Conservation (phyloP, 2,113 vertebrate species). For the Clinocottus analis region DNA sequence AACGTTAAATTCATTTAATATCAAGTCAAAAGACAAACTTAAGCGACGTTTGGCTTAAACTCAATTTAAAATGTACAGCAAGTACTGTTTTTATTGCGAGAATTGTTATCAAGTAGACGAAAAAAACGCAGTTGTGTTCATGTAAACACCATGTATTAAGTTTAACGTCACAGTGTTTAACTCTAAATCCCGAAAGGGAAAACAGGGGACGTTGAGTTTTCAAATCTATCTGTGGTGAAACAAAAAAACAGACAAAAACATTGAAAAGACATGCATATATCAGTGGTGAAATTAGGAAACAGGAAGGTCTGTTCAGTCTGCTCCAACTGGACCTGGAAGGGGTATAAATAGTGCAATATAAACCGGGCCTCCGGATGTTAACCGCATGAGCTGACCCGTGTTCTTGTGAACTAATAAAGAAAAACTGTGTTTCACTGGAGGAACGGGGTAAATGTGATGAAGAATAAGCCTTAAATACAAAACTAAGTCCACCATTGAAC, state of each 20-base stretch:
- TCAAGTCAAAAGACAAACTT: constrained; percentile 1
- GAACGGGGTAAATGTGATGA: constrained; percentile 6
- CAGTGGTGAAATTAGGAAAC: constrained; percentile 37
- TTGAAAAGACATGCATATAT: constrained; percentile 46
- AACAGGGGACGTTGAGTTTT: constrained; percentile 24
- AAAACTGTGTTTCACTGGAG: constrained; percentile 18
- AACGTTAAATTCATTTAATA: background rate
- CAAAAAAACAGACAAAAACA: constrained; percentile 20
- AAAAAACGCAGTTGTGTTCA: background rate
- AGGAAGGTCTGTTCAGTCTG: constrained; percentile 32
- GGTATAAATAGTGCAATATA: constrained; percentile 77
- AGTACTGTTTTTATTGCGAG: background rate
- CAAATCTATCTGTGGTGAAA: background rate
- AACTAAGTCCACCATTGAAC: background rate
- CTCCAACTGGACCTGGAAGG: constrained; percentile 58
- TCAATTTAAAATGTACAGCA: background rate
- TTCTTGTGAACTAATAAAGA: constrained; percentile 25
- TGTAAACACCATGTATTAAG: constrained; percentile 31
- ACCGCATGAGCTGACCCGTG: constrained; percentile 27
- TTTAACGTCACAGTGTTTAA: constrained; percentile 8
- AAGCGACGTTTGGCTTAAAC: constrained; percentile 26
- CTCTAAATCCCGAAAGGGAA: constrained; percentile 8
- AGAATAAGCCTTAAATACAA: constrained; percentile 5
- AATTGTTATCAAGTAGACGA: background rate
- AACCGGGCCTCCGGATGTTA: constrained; percentile 49